Conservation (phyloP, 2,113 vertebrate species). For the Neogale vison region DNA sequence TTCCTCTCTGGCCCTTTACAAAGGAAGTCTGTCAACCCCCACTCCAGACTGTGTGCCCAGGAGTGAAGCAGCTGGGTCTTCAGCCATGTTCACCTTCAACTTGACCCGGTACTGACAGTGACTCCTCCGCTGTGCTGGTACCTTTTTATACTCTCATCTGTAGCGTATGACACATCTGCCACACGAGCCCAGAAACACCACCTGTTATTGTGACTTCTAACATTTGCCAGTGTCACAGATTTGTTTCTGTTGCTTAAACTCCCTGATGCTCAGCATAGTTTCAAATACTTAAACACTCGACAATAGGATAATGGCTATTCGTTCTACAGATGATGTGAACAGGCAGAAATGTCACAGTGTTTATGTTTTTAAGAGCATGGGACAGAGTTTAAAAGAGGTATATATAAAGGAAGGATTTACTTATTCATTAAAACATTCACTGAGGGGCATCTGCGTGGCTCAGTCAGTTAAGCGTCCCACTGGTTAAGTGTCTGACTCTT, state of each 20-base stretch:
- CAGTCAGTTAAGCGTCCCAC: background rate
- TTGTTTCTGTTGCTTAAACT: background rate
- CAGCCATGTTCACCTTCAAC: background rate
- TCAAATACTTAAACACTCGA: background rate
- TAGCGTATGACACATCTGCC: accelerated
- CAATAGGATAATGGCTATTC: background rate
- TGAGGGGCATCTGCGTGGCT: background rate
- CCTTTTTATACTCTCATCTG: too few relatives aligned
- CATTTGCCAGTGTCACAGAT: accelerated
- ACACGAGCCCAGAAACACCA: background rate
- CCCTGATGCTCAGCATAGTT: background rate
- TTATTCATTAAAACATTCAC: background rate
- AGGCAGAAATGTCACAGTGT: background rate
- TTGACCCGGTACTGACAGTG: background rate
- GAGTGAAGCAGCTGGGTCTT: background rate
- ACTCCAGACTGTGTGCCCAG: accelerated
- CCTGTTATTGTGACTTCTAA: background rate
- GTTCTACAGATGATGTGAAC: background rate
- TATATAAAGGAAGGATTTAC: background rate
- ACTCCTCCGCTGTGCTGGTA: background rate
- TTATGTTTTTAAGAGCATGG: background rate
- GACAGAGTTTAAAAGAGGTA: background rate
- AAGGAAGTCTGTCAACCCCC: background rate
- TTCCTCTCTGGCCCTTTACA: background rate
- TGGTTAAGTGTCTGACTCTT: too few relatives aligned